phyloP scores from a whole-genome alignment of 1,140 invertebrate species.

The Papilio dardanus region DNA sequence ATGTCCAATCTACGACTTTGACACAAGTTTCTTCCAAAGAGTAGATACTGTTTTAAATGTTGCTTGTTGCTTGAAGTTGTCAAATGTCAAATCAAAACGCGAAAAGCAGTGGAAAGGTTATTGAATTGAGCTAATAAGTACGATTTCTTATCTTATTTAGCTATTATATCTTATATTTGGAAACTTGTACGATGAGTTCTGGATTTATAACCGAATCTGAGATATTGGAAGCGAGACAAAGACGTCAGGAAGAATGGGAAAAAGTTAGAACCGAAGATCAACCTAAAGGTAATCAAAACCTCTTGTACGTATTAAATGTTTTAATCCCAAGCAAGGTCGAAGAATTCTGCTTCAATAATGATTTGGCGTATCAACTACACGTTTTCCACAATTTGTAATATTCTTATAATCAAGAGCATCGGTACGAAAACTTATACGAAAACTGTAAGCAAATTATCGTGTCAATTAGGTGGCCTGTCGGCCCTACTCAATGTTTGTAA shows the following conservation, averaged over 20 bases:
- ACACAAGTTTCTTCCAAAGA: too few relatives aligned
- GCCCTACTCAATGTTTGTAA: too few relatives aligned
- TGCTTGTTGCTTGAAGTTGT: slow-evolving; percentile 22
- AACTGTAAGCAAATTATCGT: background rate
- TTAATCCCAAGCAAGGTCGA: background rate
- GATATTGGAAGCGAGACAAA: slow-evolving; percentile 89
- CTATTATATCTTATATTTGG: slow-evolving; percentile 3
- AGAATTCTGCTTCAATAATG: background rate
- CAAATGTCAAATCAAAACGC: background rate
- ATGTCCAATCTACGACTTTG: background rate
- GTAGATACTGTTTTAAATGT: too few relatives aligned
- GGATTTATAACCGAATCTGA: slow-evolving; percentile 95
- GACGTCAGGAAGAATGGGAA: slow-evolving; percentile 97
- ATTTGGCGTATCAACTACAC: background rate
- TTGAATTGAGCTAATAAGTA: too few relatives aligned
- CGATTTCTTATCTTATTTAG: too few relatives aligned
- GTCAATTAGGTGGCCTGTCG: too few relatives aligned
- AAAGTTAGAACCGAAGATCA: slow-evolving; percentile 94
- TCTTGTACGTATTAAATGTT: slow-evolving; percentile 7
- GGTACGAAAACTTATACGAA: too few relatives aligned
- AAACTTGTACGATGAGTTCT: slow-evolving; percentile 87
- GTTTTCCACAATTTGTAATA: background rate
- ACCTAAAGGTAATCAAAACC: slow-evolving; percentile 86
- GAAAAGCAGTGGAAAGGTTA: background rate
- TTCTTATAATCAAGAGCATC: too few relatives aligned